phyloP scores from a whole-genome alignment of 2,888 invertebrate genomes.

The Mechanitis mazaeus region DNA sequence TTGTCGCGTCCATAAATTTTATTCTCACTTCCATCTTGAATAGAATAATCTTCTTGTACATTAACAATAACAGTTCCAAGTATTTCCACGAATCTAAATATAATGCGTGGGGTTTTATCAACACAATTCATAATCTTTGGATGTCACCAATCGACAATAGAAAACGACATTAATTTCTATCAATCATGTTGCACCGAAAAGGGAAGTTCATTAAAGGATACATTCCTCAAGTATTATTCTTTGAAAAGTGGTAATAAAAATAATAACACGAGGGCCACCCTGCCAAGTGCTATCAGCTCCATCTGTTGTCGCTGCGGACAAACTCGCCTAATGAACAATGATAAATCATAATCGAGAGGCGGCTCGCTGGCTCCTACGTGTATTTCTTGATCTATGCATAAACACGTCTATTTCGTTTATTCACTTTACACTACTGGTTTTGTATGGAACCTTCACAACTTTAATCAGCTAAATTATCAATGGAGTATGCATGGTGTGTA shows the following conservation, averaged over 20 bases:
- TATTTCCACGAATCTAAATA: conserved; percentile 53
- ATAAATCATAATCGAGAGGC: conserved; percentile 77
- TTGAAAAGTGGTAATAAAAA: conserved; percentile 76
- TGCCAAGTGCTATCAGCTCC: conserved; percentile 77
- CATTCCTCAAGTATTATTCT: conserved; percentile 77
- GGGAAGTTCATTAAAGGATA: conserved; percentile 76
- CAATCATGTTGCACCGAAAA: conserved; percentile 73
- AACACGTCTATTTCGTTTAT: conserved; percentile 30
- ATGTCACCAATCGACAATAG: conserved; percentile 74
- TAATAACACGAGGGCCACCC: conserved; percentile 77
- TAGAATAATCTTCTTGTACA: conserved; percentile 9
- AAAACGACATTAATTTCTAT: conserved; percentile 73
- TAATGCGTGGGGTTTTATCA: conserved; percentile 28
- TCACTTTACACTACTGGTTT: conserved; percentile 42
- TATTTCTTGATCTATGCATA: conserved; percentile 47
- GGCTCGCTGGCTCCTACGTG: conserved; percentile 58
- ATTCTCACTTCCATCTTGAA: neutral
- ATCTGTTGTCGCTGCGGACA: conserved; percentile 77
- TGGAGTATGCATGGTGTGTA: conserved; percentile 32
- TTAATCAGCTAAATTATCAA: conserved; percentile 28
- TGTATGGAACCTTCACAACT: neutral
- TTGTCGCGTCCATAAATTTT: conserved; percentile 21
- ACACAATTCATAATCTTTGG: conserved; percentile 45
- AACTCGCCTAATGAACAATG: conserved; percentile 78
- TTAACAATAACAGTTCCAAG: conserved; percentile 25